Conservation (phyloP, 2,888 invertebrate genomes). For the Melieria picta region DNA sequence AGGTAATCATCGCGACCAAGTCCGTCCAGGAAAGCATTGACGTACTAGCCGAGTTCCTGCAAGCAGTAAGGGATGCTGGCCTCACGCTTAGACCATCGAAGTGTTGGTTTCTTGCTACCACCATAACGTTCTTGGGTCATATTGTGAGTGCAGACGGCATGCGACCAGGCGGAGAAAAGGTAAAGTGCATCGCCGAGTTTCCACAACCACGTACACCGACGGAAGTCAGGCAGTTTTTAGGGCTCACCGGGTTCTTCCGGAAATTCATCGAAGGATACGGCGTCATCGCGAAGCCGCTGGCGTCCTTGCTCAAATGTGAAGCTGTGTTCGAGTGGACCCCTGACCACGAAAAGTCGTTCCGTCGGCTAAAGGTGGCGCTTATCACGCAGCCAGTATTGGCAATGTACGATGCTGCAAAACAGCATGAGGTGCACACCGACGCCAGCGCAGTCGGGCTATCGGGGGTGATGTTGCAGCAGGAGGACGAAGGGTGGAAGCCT, state of each 20-base stretch:
- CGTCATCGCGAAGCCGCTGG: background rate
- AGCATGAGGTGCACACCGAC: slow-evolving; percentile 8
- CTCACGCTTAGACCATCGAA: slow-evolving; percentile 37
- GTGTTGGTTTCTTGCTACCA: slow-evolving; percentile 43
- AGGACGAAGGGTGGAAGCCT: too few relatives aligned
- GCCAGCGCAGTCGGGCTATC: slow-evolving; percentile 8
- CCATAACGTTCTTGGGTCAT: slow-evolving; percentile 29
- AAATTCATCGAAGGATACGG: background rate
- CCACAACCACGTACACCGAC: slow-evolving; percentile 33
- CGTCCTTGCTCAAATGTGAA: background rate
- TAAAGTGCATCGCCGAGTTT: slow-evolving; percentile 33
- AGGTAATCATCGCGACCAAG: slow-evolving; percentile 1
- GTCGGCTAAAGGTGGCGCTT: background rate
- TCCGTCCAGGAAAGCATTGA: slow-evolving; percentile 6
- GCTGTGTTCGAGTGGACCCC: background rate
- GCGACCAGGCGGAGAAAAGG: slow-evolving; percentile 36
- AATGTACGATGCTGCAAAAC: slow-evolving; percentile 19
- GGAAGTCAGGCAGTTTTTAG: slow-evolving; percentile 39
- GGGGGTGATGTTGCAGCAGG: slow-evolving; percentile 26
- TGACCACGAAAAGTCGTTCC: background rate
- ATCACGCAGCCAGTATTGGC: slow-evolving; percentile 2
- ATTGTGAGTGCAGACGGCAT: slow-evolving; percentile 18
- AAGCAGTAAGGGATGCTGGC: background rate
- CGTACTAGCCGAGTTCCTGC: background rate
- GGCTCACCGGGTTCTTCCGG: slow-evolving; percentile 37